Conservation (phyloP, 2,113 vertebrate species). For the Tragulus kanchil region DNA sequence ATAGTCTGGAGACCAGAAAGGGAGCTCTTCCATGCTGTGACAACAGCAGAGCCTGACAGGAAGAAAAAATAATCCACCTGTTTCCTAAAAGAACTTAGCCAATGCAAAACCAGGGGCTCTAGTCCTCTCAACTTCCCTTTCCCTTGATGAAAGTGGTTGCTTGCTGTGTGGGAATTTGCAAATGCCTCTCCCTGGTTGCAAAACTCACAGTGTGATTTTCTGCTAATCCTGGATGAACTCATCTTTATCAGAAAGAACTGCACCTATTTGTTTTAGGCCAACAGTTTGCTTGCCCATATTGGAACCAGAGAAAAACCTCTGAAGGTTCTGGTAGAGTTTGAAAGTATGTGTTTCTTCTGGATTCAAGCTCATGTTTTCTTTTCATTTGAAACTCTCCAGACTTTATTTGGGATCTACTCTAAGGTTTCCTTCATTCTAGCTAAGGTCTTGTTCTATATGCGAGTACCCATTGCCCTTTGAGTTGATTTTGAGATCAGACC, state of each 20-base stretch:
- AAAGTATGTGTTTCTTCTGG: background rate
- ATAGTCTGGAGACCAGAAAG: background rate
- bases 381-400: background rate
- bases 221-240: background rate
- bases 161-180: background rate
- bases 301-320: background rate
- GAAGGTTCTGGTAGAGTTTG: background rate
- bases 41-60: background rate
- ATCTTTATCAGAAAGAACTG: background rate
- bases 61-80: background rate
- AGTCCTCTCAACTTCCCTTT: background rate
- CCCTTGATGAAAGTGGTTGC: background rate
- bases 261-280: background rate
- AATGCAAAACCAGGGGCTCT: background rate
- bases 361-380: background rate
- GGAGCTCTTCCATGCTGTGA: background rate
- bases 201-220: background rate
- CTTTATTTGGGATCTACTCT: background rate
- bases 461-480: background rate
- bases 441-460: background rate
- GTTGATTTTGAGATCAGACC: background rate
- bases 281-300: background rate
- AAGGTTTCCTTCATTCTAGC: background rate
- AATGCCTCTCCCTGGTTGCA: background rate
- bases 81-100: background rate